A percentile compares a stretch with the other conserved stretches of the same genome.
Evolutionary conservation across 2,113 vertebrate species (phyloP).

Genomic region (Stegostoma tigrinum): DNA sequence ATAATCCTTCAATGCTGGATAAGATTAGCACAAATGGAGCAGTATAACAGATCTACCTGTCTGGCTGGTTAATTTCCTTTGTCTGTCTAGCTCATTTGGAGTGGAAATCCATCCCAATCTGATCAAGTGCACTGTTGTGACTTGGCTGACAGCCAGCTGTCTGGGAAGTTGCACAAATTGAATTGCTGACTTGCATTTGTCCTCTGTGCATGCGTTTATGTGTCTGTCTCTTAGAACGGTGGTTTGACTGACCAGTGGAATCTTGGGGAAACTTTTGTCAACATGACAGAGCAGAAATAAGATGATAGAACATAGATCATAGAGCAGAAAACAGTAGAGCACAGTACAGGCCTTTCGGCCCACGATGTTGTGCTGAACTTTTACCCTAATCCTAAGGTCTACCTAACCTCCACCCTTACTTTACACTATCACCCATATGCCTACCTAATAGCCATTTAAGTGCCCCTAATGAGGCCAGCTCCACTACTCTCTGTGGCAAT

Average conservation of each 20-base stretch:
- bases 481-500: too few species aligned
- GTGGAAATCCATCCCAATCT: neutral
- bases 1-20: neutral
- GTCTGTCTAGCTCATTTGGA: neutral
- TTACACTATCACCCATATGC: too few species aligned
- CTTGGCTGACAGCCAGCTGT: neutral
- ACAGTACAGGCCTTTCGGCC: too few species aligned
- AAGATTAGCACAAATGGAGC: neutral
- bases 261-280: neutral
- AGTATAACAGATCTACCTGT: neutral
- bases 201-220: neutral
- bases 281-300: neutral
- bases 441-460: too few species aligned
- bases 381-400: too few species aligned
- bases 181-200: neutral
- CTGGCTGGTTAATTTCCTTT: neutral
- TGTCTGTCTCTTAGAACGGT: too few species aligned
- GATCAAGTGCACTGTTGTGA: conserved; percentile 5
- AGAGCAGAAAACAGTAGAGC: too few species aligned
- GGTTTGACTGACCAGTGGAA: neutral
- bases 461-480: too few species aligned
- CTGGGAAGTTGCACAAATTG: neutral
- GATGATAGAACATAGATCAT: too few species aligned
- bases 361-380: too few species aligned
- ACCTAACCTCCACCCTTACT: too few species aligned